Conservation (phyloP, 2,113 vertebrate species). For the Scomber scombrus region DNA sequence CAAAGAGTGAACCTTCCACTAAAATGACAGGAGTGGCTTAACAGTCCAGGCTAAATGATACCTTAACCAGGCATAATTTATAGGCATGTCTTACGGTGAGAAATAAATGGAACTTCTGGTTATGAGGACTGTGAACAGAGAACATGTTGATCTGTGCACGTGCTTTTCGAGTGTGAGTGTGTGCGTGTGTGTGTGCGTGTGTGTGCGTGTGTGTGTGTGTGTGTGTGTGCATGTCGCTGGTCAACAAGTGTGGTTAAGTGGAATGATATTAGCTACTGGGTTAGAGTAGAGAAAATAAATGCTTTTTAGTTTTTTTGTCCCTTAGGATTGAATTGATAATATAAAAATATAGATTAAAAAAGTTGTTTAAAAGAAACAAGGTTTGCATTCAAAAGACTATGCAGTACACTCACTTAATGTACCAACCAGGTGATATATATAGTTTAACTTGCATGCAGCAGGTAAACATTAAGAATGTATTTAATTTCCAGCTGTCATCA, state of each 20-base stretch:
- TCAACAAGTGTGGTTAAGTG: slow-evolving; percentile 86
- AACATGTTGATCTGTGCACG: slow-evolving; percentile 40
- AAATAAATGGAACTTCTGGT: slow-evolving; percentile 77
- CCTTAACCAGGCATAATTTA: slow-evolving; percentile 83
- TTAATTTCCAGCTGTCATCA: slow-evolving; percentile 60
- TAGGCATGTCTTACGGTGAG: slow-evolving; percentile 72
- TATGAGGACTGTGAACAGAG: slow-evolving; percentile 53
- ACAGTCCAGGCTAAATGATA: slow-evolving; percentile 80
- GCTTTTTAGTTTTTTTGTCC: slow-evolving; percentile 10
- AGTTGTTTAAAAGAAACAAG: not conserved
- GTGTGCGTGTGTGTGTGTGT: slow-evolving; percentile 76
- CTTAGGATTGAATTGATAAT: slow-evolving; percentile 20
- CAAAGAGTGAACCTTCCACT: slow-evolving; percentile 81
- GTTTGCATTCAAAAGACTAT: too few species aligned
- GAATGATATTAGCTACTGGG: slow-evolving; percentile 75
- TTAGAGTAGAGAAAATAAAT: slow-evolving; percentile 29
- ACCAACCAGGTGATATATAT: slow-evolving; percentile 39
- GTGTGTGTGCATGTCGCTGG: slow-evolving; percentile 81
- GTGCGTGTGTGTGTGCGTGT: slow-evolving; percentile 70
- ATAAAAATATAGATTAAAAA: not conserved
- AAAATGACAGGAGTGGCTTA: slow-evolving; percentile 82
- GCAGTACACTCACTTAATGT: not conserved
- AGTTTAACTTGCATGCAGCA: slow-evolving; percentile 34
- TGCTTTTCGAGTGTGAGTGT: slow-evolving; percentile 8
- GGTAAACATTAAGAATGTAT: slow-evolving; percentile 52